Evolutionary conservation across 2,797 vertebrate species (phyloP).

Genomic region (Neostethus bicornis): DNA sequence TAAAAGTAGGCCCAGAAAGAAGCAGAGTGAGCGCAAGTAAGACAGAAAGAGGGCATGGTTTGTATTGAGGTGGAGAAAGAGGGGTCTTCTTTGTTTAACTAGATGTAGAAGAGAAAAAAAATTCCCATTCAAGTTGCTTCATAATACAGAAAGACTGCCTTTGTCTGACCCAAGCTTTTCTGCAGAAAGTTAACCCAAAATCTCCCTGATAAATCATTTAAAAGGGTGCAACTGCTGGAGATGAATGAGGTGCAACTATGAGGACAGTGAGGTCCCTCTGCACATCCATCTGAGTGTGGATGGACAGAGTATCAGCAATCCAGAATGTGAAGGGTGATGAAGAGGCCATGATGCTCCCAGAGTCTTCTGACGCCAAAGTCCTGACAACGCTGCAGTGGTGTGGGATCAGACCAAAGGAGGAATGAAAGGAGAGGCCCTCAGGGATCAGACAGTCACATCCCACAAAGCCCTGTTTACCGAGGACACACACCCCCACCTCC

Average conservation of each 20-base stretch:
- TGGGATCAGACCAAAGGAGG: slow-evolving; percentile 55
- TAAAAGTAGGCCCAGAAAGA: slow-evolving; percentile 53
- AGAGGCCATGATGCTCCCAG: slow-evolving; percentile 47
- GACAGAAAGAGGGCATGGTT: slow-evolving; percentile 39
- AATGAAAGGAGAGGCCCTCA: slow-evolving; percentile 67
- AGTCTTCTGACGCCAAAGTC: slow-evolving; percentile 33
- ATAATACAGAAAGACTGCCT: slow-evolving; percentile 26
- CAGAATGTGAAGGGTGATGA: slow-evolving; percentile 39
- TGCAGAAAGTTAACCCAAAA: slow-evolving; percentile 31
- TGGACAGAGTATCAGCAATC: slow-evolving; percentile 27
- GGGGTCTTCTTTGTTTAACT: slow-evolving; percentile 41
- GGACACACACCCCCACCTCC: slow-evolving; percentile 65
- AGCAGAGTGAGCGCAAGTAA: slow-evolving; percentile 30
- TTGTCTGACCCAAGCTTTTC: slow-evolving; percentile 29
- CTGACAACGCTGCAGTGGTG: slow-evolving; percentile 47
- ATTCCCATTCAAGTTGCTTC: slow-evolving; percentile 24
- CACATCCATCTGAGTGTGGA: slow-evolving; percentile 3
- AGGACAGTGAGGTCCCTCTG: slow-evolving; percentile 30
- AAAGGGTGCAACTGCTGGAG: slow-evolving; percentile 12
- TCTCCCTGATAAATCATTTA: slow-evolving; percentile 35
- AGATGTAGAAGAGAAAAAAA: slow-evolving; percentile 36
- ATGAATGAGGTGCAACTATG: slow-evolving; percentile 18
- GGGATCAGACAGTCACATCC: slow-evolving; percentile 80
- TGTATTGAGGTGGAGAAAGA: slow-evolving; percentile 39
- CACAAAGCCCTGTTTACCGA: slow-evolving; percentile 82